Percentiles rank a stretch among this genome's conserved stretches.
Conservation (phyloP, 2,888 invertebrate genomes). For the Taphrorychus bicolor region DNA sequence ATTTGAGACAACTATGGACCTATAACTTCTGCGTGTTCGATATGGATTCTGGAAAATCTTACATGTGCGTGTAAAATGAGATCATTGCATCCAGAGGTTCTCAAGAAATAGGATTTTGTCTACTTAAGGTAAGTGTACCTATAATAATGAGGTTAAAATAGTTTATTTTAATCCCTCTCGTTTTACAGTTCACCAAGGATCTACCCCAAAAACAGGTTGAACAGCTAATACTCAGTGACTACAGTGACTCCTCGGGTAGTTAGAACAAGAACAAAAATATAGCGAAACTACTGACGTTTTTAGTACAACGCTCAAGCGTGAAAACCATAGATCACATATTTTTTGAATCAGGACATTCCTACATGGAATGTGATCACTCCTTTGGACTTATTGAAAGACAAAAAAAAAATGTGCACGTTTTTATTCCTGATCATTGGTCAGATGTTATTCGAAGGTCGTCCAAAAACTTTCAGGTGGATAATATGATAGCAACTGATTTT, state of each 20-base stretch:
- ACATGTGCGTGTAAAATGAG: constrained; percentile 45
- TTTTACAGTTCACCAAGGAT: too few relatives aligned
- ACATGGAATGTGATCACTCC: constrained; percentile 39
- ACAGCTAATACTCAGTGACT: constrained; percentile 38
- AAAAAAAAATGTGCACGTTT: constrained; percentile 22
- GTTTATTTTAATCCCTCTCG: too few relatives aligned
- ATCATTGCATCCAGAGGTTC: constrained; percentile 42
- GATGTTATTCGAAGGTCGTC: too few relatives aligned
- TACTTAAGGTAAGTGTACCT: constrained; percentile 16
- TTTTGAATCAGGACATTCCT: constrained; percentile 40
- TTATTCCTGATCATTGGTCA: constrained; percentile 25
- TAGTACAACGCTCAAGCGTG: constrained; percentile 38
- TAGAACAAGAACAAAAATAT: constrained; percentile 45
- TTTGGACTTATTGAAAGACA: constrained; percentile 36
- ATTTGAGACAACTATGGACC: constrained; percentile 40
- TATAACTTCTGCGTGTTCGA: constrained; percentile 43
- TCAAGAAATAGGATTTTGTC: constrained; percentile 42
- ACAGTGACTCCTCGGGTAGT: constrained; percentile 42
- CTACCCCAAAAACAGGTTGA: too few relatives aligned
- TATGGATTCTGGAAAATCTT: constrained; percentile 30
- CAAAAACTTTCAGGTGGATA: too few relatives aligned
- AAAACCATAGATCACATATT: constrained; percentile 40
- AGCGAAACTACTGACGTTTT: constrained; percentile 41
- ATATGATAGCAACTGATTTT: too few relatives aligned
- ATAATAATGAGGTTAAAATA: too few relatives aligned